Percentiles rank a stretch among this genome's conserved stretches.
phyloP scores from a whole-genome alignment of 2,888 invertebrate species.

The Dendrolimus houi region DNA sequence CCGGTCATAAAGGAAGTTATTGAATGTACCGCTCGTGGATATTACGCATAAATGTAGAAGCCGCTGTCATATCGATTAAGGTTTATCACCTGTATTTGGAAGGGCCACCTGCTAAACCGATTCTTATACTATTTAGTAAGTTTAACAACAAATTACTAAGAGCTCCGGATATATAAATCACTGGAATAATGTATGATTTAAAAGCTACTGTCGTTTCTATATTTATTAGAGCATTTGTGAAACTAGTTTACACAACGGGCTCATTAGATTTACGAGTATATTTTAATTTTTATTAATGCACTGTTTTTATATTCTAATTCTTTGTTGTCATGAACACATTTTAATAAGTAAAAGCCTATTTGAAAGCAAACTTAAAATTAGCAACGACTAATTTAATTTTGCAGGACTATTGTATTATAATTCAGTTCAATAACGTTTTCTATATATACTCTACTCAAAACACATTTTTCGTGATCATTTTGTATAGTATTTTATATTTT shows the following conservation, averaged over 20 bases:
- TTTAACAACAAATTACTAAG: not conserved
- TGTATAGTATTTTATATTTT: no score
- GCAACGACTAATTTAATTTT: no score
- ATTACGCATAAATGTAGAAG: slow-evolving; percentile 2
- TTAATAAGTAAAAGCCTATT: no score
- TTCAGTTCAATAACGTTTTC: no score
- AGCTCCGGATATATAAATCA: slow-evolving; percentile 5
- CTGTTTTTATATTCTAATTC: no score
- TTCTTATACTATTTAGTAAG: slow-evolving; percentile 2
- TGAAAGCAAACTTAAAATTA: no score
- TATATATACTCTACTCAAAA: no score
- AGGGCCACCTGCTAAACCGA: slow-evolving; percentile 5
- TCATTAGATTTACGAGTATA: not conserved
- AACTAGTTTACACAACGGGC: not conserved
- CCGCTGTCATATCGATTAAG: slow-evolving; percentile 7
- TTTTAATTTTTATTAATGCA: no score
- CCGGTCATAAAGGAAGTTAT: slow-evolving; percentile 19
- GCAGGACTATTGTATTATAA: no score
- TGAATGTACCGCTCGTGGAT: slow-evolving; percentile 3
- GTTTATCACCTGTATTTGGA: slow-evolving; percentile 4
- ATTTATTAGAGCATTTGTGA: not conserved
- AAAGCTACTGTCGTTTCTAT: not conserved
- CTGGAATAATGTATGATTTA: not conserved
- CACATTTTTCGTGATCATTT: no score
- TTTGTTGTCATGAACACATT: no score